Evolutionary conservation across 2,113 vertebrate species (phyloP).

Genomic region (Percina caprodes): DNA sequence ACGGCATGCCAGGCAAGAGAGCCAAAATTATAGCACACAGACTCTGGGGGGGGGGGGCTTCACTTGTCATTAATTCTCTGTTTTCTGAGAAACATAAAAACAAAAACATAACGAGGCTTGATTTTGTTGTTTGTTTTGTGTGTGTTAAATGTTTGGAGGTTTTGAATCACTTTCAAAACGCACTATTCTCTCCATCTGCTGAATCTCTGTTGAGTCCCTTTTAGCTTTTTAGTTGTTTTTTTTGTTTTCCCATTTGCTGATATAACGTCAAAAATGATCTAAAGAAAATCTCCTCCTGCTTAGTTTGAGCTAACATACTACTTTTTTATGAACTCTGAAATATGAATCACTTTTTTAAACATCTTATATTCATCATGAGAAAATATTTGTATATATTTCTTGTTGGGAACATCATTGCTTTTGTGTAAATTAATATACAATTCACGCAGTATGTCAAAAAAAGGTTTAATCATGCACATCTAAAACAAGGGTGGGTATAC

Average conservation of each 20-base stretch:
- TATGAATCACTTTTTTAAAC: too few species aligned
- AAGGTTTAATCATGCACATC: not conserved
- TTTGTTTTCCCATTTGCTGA: too few species aligned
- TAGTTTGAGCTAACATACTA: too few species aligned
- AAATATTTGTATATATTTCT: not conserved
- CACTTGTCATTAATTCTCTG: conserved; percentile 25
- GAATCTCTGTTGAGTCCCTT: too few species aligned
- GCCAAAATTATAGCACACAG: conserved; percentile 33
- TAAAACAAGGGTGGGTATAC: not conserved
- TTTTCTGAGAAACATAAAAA: conserved; percentile 17
- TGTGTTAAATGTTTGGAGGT: not conserved
- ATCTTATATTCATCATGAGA: not conserved
- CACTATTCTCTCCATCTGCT: too few species aligned
- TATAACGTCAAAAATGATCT: too few species aligned
- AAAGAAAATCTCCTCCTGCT: too few species aligned
- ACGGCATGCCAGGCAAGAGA: conserved; percentile 1
- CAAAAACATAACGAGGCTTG: not conserved
- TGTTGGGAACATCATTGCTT: not conserved
- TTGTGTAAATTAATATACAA: conserved; percentile 10
- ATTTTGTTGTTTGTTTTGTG: conserved; percentile 9
- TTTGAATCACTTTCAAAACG: too few species aligned
- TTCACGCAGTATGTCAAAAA: not conserved
- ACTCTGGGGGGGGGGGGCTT: conserved; percentile 1
- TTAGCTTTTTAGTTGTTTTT: too few species aligned
- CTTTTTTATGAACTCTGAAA: too few species aligned